Conservation (phyloP, 2,113 vertebrate species). For the Microtus oregoni region DNA sequence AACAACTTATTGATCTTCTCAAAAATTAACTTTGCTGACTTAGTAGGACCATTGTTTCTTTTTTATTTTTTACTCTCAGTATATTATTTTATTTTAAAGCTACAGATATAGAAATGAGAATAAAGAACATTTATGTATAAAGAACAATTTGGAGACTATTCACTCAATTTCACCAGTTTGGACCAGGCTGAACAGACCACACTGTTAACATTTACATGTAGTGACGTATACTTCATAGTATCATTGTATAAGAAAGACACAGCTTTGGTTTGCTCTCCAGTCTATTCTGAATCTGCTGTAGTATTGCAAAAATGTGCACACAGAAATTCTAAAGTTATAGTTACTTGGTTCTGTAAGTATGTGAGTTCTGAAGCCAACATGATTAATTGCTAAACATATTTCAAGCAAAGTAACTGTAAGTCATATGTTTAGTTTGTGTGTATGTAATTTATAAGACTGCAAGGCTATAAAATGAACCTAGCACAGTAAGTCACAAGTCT, state of each 20-base stretch:
- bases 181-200: neutral
- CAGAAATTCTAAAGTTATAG: neutral
- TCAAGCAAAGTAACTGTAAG: neutral
- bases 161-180: conserved; percentile 8
- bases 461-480: neutral
- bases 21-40: neutral
- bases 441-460: conserved; percentile 36
- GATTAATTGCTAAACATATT: neutral
- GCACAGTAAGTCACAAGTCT: neutral
- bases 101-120: neutral
- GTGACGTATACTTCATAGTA: neutral
- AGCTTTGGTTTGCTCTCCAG: neutral
- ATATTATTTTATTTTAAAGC: neutral
- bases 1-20: neutral
- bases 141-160: neutral
- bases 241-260: neutral
- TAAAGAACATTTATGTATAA: neutral
- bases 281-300: neutral
- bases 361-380: neutral
- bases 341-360: conserved; percentile 1
- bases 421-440: neutral
- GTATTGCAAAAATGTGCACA: neutral
- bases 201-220: neutral
- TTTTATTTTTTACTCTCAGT: neutral
- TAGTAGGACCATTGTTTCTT: neutral